A percentile compares a stretch with the other conserved stretches of the same genome.
phyloP scores from a whole-genome alignment of 2,113 vertebrate species.

The Myxocyprinus asiaticus region DNA sequence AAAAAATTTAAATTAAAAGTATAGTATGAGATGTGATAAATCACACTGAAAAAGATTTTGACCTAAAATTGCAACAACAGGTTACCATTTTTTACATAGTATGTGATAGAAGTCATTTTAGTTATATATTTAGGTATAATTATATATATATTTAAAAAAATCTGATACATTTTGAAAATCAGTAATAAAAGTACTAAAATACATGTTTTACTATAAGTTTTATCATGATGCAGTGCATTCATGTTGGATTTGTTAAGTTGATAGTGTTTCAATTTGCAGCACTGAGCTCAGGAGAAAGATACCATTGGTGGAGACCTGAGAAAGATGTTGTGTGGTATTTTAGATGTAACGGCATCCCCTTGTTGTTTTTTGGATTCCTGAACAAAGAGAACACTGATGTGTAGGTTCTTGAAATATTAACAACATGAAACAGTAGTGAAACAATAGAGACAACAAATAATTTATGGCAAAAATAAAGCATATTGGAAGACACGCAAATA shows the following conservation, averaged over 20 bases:
- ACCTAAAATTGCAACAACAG: too few species aligned
- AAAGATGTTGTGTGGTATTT: neutral
- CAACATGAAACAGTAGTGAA: slow-evolving; percentile 58
- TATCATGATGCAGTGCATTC: neutral
- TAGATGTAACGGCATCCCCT: slow-evolving; percentile 27
- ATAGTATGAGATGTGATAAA: neutral
- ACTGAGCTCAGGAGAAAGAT: neutral
- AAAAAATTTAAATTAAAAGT: neutral
- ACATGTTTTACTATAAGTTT: too few species aligned
- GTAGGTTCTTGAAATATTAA: slow-evolving; percentile 73
- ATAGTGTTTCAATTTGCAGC: neutral
- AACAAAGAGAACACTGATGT: slow-evolving; percentile 64
- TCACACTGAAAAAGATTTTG: neutral
- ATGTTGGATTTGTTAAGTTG: slow-evolving; percentile 28
- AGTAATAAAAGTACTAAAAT: too few species aligned
- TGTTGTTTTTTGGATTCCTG: slow-evolving; percentile 50
- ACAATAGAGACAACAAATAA: slow-evolving; percentile 69
- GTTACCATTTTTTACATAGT: too few species aligned
- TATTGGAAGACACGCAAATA: slow-evolving; percentile 61
- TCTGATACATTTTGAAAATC: too few species aligned
- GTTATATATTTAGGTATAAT: too few species aligned
- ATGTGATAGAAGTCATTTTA: too few species aligned
- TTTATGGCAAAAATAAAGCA: slow-evolving; percentile 71
- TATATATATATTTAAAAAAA: too few species aligned
- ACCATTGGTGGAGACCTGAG: neutral